Percentiles rank a stretch among this genome's conserved stretches.
Conservation (phyloP, 2,888 invertebrate species). For the Drosophila conformis region DNA sequence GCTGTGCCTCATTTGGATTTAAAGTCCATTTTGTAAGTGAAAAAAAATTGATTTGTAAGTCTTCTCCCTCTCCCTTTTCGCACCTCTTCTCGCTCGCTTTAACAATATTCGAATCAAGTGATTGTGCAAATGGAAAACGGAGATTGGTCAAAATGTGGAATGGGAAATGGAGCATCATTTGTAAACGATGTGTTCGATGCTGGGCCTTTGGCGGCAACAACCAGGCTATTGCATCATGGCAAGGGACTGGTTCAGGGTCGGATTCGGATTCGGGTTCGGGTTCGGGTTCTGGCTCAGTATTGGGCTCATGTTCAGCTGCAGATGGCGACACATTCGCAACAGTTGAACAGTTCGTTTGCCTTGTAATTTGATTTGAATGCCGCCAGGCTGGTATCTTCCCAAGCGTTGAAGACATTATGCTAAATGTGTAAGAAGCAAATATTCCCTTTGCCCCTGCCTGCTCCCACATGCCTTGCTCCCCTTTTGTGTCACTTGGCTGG, state of each 20-base stretch:
- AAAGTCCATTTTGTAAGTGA: neutral
- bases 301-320: conserved; percentile 1
- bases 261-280: neutral
- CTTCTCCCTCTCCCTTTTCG: neutral
- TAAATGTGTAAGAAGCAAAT: conserved; percentile 42
- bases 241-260: conserved; percentile 9
- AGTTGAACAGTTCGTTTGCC: conserved; percentile 59
- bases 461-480: too few species aligned
- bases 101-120: conserved; percentile 58
- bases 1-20: conserved; percentile 28
- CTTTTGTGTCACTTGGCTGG: conserved; percentile 14
- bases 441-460: neutral
- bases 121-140: conserved; percentile 36
- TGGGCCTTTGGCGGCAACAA: neutral
- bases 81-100: conserved; percentile 11
- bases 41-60: conserved; percentile 12
- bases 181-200: conserved; percentile 16
- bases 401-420: conserved; percentile 38
- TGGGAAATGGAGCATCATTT: conserved; percentile 16
- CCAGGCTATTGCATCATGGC: conserved; percentile 26
- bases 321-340: conserved; percentile 53
- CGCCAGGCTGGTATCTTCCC: conserved; percentile 21
- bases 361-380: conserved; percentile 64
- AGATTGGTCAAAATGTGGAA: conserved; percentile 33
- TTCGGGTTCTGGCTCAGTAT: neutral